phyloP scores from a whole-genome alignment of 2,888 invertebrate species.

The Drosophila formosana region DNA sequence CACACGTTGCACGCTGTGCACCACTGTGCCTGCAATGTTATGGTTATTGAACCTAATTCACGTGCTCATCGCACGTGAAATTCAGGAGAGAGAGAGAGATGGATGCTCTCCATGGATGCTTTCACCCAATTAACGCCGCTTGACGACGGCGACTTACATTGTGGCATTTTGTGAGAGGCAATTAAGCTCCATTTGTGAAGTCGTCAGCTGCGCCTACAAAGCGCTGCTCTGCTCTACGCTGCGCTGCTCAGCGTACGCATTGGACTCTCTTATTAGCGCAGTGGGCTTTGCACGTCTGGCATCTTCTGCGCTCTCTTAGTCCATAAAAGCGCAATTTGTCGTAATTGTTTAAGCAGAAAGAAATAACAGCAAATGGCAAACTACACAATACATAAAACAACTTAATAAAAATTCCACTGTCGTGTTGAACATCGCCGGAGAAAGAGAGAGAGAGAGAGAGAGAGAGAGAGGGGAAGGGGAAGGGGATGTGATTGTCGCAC shows the following conservation, averaged over 20 bases:
- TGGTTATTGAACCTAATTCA: conserved; percentile 17
- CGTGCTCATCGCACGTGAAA: conserved; percentile 22
- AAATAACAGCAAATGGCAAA: conserved; percentile 66
- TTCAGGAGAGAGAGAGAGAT: conserved; percentile 25
- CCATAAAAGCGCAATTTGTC: conserved; percentile 82
- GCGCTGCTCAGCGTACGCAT: conserved; percentile 31
- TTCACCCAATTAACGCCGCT: conserved; percentile 73
- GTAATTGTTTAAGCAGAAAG: conserved; percentile 83
- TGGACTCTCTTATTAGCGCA: conserved; percentile 56
- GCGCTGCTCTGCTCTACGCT: background rate
- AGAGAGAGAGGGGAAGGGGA: background rate
- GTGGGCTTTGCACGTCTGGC: conserved; percentile 53
- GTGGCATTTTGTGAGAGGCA: conserved; percentile 59
- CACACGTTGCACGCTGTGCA: background rate
- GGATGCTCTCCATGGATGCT: conserved; percentile 53
- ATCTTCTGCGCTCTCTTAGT: conserved; percentile 34
- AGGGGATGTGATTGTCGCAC: conserved; percentile 40
- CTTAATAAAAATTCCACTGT: conserved; percentile 82
- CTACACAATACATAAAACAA: conserved; percentile 76
- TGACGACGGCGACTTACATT: conserved; percentile 59
- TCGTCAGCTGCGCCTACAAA: conserved; percentile 46
- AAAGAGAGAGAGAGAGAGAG: background rate
- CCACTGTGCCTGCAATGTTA: background rate
- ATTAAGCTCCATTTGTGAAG: conserved; percentile 64
- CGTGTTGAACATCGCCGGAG: conserved; percentile 74